Evolutionary conservation across 2,888 invertebrate genomes (phyloP), one percentile per base, ranked within the genome.

Genomic region (Troides oblongomaculatus): DNA sequence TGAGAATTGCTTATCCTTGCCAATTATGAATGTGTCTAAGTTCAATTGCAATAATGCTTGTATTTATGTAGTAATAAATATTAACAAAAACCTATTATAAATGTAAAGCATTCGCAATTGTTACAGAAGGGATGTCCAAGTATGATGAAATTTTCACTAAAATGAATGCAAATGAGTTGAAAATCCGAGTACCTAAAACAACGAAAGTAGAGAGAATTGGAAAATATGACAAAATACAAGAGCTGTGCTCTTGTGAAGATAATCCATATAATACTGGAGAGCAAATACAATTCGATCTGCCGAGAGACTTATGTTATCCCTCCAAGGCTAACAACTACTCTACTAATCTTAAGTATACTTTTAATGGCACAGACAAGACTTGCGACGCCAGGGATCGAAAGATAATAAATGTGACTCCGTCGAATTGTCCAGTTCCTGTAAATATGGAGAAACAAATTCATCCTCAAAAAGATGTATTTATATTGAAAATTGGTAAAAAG

Each of bases 401-500:
- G 84, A 77, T 87, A 58, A 80, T 92, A 25, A 92, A 89, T 57
- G 83, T 92, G 3, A 92, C 92, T 4, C 92, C 92, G 14, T 80
- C 86, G 0, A 89, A 87, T 72, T 92, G 92, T 72, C 87, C 88
- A 0, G 82, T 87, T 0, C 88, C 91, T 18, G 84, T 90, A 0
- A 81, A 88, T 64, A 89, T 92, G 85, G 83, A 84, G 69, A 92
- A 92, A 81, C 74, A 81, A 23, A 36, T 85, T 14, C 84, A 91
- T 71, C 87, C 87, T 0, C 77, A 83, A 61, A 92, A 90, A 77
- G 92, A 92, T 72, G 91, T 92, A 1, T 92, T 92, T 68, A 89
- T 92, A 74, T 78, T 92, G 8, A 92, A 91, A 81, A 91, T 92
- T 70, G 92, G 92, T 39, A 92, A 92, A 72, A 92, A 91, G 75